Evolutionary conservation across 2,888 invertebrate species (phyloP).

Genomic region (Sceliomorpha sp.): DNA sequence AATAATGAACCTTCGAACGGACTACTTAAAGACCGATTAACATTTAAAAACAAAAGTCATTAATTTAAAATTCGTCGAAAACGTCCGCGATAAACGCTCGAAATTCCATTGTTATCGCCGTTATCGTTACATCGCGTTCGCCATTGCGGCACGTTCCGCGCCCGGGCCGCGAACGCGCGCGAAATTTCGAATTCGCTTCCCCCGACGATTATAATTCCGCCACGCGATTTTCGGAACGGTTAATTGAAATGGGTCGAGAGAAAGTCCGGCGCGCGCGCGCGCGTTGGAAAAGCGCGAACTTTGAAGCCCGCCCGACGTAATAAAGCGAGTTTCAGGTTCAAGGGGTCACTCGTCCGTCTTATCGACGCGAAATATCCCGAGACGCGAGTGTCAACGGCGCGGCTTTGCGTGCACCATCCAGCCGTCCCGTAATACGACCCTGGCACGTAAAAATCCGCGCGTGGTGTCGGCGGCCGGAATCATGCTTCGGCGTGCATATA

Average conservation of each 20-base stretch:
- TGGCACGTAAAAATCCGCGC: slow-evolving; percentile 41
- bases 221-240: background rate
- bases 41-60: no score
- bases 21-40: no score
- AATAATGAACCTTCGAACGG: no score
- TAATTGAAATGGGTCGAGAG: slow-evolving; percentile 32
- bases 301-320: slow-evolving; percentile 24
- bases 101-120: no score
- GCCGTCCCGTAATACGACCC: slow-evolving; percentile 46
- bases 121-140: no score
- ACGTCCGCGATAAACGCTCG: no score
- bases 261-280: slow-evolving; percentile 21
- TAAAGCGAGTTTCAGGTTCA: slow-evolving; percentile 32
- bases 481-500: slow-evolving; percentile 47
- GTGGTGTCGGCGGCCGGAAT: slow-evolving; percentile 44
- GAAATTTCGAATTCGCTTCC: no score
- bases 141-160: no score
- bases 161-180: no score
- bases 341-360: slow-evolving; percentile 36
- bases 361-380: slow-evolving; percentile 19
- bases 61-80: no score
- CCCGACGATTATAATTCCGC: no score
- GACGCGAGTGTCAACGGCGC: slow-evolving; percentile 30
- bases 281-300: slow-evolving; percentile 5
- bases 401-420: slow-evolving; percentile 43